Conservation (phyloP, 1,140 invertebrate genomes). For the Homarus americanus region DNA sequence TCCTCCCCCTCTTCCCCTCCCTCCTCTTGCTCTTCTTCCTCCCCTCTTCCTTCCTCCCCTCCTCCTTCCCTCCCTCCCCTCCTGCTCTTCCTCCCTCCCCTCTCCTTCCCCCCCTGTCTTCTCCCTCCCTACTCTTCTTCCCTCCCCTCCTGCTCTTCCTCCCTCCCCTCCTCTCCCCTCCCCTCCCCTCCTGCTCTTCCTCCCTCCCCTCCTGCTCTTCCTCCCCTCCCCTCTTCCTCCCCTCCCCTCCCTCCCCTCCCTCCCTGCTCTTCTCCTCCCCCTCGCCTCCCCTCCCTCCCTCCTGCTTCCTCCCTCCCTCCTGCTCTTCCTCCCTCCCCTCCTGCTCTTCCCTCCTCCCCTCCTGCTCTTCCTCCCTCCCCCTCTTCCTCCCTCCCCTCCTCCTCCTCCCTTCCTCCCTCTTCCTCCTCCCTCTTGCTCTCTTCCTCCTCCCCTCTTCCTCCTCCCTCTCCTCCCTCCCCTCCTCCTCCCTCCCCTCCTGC, state of each 20-base stretch:
- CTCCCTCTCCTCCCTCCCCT: slow-evolving; percentile 8
- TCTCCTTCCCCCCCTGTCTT: too few species aligned
- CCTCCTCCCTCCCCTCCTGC: too few species aligned
- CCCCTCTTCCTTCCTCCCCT: neutral
- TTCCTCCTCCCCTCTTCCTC: slow-evolving; percentile 15
- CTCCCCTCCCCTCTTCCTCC: neutral
- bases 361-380: too few species aligned
- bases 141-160: neutral
- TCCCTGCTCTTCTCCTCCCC: too few species aligned
- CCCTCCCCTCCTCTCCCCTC: neutral
- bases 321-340: neutral
- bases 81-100: neutral
- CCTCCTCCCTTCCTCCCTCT: neutral
- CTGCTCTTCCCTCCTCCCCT: too few species aligned
- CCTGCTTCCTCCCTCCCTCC: too few species aligned
- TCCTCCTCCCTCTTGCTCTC: neutral
- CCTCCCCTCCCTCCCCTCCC: neutral
- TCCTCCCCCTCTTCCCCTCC: neutral
- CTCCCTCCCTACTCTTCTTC: too few species aligned
- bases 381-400: neutral
- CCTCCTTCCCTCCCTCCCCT: neutral
- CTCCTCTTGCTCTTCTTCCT: neutral
- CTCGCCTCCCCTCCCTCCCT: too few species aligned
- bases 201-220: neutral
- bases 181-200: neutral